A percentile compares a stretch with the other conserved stretches of the same genome.
phyloP scores from a whole-genome alignment of 2,797 vertebrate genomes.

The Pogoniulus pusillus region DNA sequence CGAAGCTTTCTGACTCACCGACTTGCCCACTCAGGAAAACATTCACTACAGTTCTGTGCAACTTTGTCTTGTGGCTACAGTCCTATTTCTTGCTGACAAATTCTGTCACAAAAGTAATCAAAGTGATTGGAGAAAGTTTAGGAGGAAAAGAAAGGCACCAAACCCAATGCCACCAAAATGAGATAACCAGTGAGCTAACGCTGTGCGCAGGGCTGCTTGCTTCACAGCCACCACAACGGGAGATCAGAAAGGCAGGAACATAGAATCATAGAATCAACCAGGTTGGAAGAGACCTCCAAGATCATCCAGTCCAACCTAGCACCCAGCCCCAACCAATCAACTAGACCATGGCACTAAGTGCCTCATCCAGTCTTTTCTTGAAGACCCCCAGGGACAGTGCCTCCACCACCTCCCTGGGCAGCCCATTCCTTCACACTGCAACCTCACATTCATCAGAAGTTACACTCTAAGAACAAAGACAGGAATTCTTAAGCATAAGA shows the following conservation, averaged over 20 bases:
- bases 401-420: too few species aligned
- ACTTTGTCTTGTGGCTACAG: not conserved
- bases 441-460: not conserved
- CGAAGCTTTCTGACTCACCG: not conserved
- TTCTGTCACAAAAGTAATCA: not conserved
- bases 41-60: not conserved
- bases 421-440: not conserved
- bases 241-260: not conserved
- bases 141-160: not conserved
- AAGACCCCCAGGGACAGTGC: too few species aligned
- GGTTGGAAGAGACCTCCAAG: too few species aligned
- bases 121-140: not conserved
- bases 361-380: too few species aligned
- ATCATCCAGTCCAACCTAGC: too few species aligned
- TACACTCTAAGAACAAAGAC: not conserved
- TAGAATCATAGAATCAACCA: too few species aligned
- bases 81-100: not conserved
- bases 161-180: not conserved
- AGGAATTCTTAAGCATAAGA: not conserved
- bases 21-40: not conserved
- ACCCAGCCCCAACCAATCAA: too few species aligned
- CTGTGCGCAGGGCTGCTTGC: not conserved
- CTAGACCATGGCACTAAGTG: too few species aligned
- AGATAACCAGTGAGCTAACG: not conserved
- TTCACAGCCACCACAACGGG: accelerated